Evolutionary conservation across 2,797 vertebrate genomes (phyloP), one percentile per base, ranked within the genome.

Genomic region (Lagodon rhomboides): DNA sequence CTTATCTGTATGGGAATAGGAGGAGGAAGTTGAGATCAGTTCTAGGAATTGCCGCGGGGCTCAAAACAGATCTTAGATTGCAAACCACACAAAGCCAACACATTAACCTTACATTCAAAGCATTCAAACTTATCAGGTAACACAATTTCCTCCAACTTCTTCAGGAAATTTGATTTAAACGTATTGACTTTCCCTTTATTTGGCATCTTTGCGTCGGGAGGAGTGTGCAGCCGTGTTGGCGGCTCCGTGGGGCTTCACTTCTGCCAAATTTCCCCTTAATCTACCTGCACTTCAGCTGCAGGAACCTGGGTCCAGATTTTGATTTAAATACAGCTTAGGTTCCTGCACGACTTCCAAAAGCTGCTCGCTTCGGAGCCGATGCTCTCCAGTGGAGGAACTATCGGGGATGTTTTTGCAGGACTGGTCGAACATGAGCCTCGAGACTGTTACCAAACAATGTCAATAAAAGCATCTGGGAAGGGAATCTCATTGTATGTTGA

Each of bases 31-130:
- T n/a, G 0, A 58, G 74, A 79, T 25, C 79, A 88, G 86, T 82
- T 80, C 80, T 77, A 20, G 72, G 74, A 84, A 84, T 65, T 47
- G 67, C 56, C 70, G 79, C 15, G 70, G 80, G 85, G 89, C 1
- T 91, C 78, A 64, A 90, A 88, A 90, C 83, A 85, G 87, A 92
- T 89, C 50, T 62, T 51, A 86, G 91, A 92, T 91, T 87, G 90
- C 41, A 50, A 69, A 62, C 75, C 75, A 67, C 68, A 59, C 65
- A 58, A 69, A 62, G 75, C 75, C 68, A 73, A 59, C 65, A 58
- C 67, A 59, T 71, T 70, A 72, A 78, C 75, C 38, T 59, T 49
- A 38, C 59, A 41, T 18, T 80, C 54, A 80, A 83, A 83, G 18
- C 68, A 80, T 67, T 74, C 65, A 79, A 44, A 86, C 76, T 74